Conservation (phyloP, 1,140 invertebrate species). For the Cardiocondyla obscurior region DNA sequence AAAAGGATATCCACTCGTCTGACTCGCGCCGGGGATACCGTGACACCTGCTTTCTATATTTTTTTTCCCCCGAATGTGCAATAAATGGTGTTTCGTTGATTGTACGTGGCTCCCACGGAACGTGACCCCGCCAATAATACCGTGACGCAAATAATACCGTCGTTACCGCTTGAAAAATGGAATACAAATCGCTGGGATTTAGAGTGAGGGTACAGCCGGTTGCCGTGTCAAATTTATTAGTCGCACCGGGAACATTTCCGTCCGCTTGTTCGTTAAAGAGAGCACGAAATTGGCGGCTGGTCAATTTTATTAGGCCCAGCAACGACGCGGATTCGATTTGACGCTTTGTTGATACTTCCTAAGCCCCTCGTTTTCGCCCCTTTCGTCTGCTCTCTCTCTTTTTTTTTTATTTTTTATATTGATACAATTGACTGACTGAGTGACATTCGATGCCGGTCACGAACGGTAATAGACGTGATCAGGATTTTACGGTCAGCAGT, state of each 20-base stretch:
- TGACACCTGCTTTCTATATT: constrained; percentile 16
- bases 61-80: constrained; percentile 14
- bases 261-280: constrained; percentile 50
- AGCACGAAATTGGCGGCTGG: constrained; percentile 15
- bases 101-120: not conserved
- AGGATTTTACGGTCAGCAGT: constrained; percentile 51
- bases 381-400: constrained; percentile 9
- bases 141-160: constrained; percentile 46
- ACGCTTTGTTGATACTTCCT: constrained; percentile 52
- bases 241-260: constrained; percentile 14
- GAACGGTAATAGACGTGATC: constrained; percentile 64
- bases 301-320: constrained; percentile 38
- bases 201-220: not conserved
- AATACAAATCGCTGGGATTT: constrained; percentile 45
- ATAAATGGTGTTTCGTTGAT: constrained; percentile 46
- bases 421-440: constrained; percentile 57
- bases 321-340: constrained; percentile 20
- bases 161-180: constrained; percentile 33
- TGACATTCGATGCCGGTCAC: constrained; percentile 61
- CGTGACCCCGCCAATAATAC: constrained; percentile 34
- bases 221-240: constrained; percentile 37
- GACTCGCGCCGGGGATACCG: not conserved
- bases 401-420: constrained; percentile 49
- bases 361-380: not conserved
- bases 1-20: not conserved